Evolutionary conservation across 2,888 invertebrate species (phyloP), one percentile per base, ranked within the genome.

Genomic region (Cephonodes hylas): DNA sequence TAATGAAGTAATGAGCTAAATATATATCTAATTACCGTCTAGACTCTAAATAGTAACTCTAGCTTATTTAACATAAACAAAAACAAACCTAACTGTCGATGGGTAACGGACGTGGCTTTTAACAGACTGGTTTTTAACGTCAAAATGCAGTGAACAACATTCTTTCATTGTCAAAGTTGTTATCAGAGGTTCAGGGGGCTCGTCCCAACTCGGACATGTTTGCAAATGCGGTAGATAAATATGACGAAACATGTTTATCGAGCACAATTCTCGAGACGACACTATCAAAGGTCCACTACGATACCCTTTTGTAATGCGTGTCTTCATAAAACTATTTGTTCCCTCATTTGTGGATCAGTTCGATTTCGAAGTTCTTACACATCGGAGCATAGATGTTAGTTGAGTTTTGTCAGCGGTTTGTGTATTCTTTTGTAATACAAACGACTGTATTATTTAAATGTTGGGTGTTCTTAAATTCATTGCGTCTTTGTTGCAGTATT

Each of bases 401-500:
- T 62, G 65, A 76, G 66, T 64, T 78, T 69, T 68, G 73, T 72
- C 67, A 68, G 73, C 76, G 79, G 86, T 86, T 71, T 61, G 85
- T 85, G 70, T 63, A 67, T 60, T 61, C 57, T 59, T 64, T 67
- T 65, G 63, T 56, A 67, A 68, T 71, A 69, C 69, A 74, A 79
- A 75, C 75, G 59, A 64, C 60, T 57, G 65, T 70, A 76, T 73
- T 79, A 75, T 78, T 75, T 65, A 68, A 71, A 74, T 66, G 56
- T 46, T 65, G 64, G 69, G 63, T 61, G 66, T 63, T 56, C 48
- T 20, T 60, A 58, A 3, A 15, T 59, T 62, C 53, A 31, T 64
- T 66, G 62, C 60, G 27, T 48, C 66, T 71, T 85, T 84, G 79
- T 88, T 91, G 66, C 84, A 93, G 93, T 76, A 85, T 93, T 78